Evolutionary conservation across 37 sponge, comb jelly and placozoan species (phyloP), one percentile per base, ranked within the genome.

Genomic region (Ephydatia muelleri): DNA sequence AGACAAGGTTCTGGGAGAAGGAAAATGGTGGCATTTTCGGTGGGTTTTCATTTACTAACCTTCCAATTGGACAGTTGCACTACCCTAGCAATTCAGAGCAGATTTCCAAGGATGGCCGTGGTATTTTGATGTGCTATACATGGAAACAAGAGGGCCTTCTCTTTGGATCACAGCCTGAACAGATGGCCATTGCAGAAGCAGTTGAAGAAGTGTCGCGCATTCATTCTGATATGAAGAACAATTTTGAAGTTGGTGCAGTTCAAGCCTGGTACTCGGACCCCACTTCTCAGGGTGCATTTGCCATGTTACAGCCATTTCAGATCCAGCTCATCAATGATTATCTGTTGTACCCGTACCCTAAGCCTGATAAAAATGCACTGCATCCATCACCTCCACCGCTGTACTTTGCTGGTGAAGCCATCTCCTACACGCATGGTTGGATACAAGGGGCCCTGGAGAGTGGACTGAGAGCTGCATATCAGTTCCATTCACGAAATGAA

Each of bases 401-500:
- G 32, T 87, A 68, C 77, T 87, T 87, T 82, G 82, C 82, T 66
- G 88, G 88, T 25, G 88, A 87, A 32, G 82, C 76, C 32, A 35
- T 87, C 31, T 87, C 88, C 22, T 82, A n/a, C 26, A 30, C 68
- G 9, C 37, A 57, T 38, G 82, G 82, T 29, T 87, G 88, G 88
- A 87, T 87, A 2, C 88, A 87, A 47, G 88, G 88, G 48, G 88
- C 88, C 49, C 76, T 87, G 16, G 82, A 81, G 68, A 82, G 82
- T 68, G 82, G 82, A 57, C 38, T 87, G 29, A 70, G 88, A 39
- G 82, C 88, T 68, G 81, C 88, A 31, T 87, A 87, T 49, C 88
- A 87, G 82, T 87, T 87, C 66, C 76, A 80, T 48, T 32, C 34
- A 35, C 35, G 66, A 8, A 87, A 87, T 57, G 88, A 87, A 75